phyloP scores from a whole-genome alignment of 2,888 invertebrate genomes.

The Graphium colonna region DNA sequence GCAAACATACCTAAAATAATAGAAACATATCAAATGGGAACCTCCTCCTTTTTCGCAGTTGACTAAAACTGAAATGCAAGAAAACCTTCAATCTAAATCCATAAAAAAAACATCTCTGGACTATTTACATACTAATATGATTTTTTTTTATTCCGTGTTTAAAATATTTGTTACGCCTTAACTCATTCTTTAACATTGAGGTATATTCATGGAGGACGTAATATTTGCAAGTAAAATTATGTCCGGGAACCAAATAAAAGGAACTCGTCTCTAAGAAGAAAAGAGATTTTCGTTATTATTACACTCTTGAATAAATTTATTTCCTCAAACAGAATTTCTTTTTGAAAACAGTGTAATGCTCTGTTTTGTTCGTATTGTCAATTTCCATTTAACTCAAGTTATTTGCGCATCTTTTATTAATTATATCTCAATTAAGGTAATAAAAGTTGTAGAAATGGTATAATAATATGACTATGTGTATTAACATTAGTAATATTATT shows the following conservation, averaged over 20 bases:
- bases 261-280: constrained; percentile 38
- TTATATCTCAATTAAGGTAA: too few species aligned
- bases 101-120: too few species aligned
- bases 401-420: too few species aligned
- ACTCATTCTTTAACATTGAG: constrained; percentile 40
- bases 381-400: background rate
- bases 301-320: constrained; percentile 43
- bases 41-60: too few species aligned
- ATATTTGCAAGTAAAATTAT: constrained; percentile 73
- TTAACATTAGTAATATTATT: too few species aligned
- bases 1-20: too few species aligned
- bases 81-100: too few species aligned
- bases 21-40: too few species aligned
- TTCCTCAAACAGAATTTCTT: constrained; percentile 47
- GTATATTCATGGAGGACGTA: constrained; percentile 69
- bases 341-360: constrained; percentile 31
- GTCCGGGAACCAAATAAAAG: constrained; percentile 53
- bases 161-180: constrained; percentile 10
- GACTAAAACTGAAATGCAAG: too few species aligned
- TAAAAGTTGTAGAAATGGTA: too few species aligned
- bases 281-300: constrained; percentile 64
- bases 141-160: constrained; percentile 16
- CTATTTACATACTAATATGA: constrained; percentile 25
- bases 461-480: too few species aligned
- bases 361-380: background rate